Percentiles rank a stretch among this genome's conserved stretches.
Conservation (phyloP, 1,140 invertebrate species). For the Caligus rogercresseyi region DNA sequence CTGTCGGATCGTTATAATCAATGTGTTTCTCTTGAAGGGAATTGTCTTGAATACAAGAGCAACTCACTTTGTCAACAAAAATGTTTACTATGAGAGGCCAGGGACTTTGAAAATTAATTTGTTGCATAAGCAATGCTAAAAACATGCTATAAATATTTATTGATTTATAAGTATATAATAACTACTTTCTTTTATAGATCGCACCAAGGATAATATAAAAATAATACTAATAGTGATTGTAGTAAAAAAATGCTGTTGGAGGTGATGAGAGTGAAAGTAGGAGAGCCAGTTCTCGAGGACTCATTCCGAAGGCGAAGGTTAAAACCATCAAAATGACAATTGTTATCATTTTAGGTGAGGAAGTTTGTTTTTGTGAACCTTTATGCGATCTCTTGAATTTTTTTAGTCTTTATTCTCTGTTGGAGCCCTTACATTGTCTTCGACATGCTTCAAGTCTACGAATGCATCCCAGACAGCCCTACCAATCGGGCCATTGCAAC, state of each 20-base stretch:
- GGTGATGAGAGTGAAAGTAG: conserved; percentile 28
- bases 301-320: conserved; percentile 82
- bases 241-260: background rate
- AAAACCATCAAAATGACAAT: conserved; percentile 96
- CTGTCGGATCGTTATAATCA: too few species aligned
- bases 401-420: conserved; percentile 74
- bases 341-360: conserved; percentile 77
- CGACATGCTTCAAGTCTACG: conserved; percentile 76
- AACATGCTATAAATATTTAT: too few species aligned
- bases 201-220: too few species aligned
- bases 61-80: too few species aligned
- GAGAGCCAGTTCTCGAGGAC: conserved; percentile 41
- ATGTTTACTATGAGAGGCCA: too few species aligned
- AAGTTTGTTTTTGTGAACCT: conserved; percentile 19
- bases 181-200: background rate
- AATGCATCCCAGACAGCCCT: conserved; percentile 56
- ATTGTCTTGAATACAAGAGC: too few species aligned
- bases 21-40: too few species aligned
- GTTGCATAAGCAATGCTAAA: too few species aligned
- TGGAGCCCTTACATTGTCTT: conserved; percentile 92
- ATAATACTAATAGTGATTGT: too few species aligned
- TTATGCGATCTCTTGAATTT: conserved; percentile 19
- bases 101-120: too few species aligned
- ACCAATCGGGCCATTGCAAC: conserved; percentile 64
- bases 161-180: too few species aligned